These are phyloP conservation scores for Neomonachus schauinslandi DNA, from an alignment of 2,113 vertebrate genomes.

Conservation along the genomic window DNA sequence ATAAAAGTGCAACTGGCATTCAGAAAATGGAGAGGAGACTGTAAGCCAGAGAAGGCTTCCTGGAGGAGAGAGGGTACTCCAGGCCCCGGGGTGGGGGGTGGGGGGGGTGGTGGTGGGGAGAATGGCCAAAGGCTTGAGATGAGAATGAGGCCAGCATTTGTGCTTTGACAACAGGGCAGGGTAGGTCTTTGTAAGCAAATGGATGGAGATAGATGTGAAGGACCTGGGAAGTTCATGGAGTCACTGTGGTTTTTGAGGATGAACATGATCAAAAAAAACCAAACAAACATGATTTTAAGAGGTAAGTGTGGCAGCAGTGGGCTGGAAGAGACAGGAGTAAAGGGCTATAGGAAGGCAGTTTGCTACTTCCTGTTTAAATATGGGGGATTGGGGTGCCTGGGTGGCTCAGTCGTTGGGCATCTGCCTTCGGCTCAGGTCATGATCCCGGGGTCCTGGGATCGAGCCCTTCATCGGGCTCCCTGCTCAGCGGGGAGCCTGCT, in stretches of 20 bases:
- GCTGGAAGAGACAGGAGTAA: background rate
- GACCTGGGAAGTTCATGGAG: background rate
- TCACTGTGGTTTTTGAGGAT: background rate
- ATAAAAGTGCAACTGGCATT: conserved; percentile 26
- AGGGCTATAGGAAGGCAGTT: background rate
- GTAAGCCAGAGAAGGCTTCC: background rate
- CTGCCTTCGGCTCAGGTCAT: no score
- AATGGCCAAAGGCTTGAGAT: background rate
- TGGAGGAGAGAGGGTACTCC: background rate
- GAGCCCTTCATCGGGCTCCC: no score
- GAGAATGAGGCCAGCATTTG: background rate
- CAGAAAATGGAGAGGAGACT: background rate
- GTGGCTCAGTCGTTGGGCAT: no score
- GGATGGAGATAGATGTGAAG: background rate
- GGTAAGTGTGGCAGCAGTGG: background rate
- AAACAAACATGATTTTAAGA: conserved; percentile 11
- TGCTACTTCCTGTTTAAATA: background rate
- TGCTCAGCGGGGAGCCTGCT: no score
- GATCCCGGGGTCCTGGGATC: no score
- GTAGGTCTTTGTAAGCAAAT: background rate
- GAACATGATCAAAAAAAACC: background rate
- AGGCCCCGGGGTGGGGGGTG: background rate
- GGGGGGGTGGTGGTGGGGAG: background rate
- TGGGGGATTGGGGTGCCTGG: background rate
- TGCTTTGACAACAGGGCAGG: background rate